phyloP scores from a whole-genome alignment of 1,140 invertebrate genomes.

The Anastatus disparis region DNA sequence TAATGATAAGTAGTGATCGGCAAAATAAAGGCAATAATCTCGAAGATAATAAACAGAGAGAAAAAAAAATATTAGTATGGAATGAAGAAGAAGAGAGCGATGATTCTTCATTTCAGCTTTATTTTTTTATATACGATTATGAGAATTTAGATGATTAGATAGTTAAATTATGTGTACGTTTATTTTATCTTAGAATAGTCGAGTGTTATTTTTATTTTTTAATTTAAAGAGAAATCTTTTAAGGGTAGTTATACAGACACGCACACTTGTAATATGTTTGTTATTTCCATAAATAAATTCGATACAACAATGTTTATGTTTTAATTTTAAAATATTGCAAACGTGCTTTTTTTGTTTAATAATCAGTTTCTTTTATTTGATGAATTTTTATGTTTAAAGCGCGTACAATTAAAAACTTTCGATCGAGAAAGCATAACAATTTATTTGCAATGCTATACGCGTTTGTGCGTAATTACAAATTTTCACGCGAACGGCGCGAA shows the following conservation, averaged over 20 bases:
- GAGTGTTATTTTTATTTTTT: constrained; percentile 23
- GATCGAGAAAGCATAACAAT: no score
- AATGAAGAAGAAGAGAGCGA: constrained; percentile 31
- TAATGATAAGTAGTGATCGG: constrained; percentile 35
- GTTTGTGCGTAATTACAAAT: no score
- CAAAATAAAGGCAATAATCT: no score
- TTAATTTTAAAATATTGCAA: not conserved
- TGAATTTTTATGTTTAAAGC: no score
- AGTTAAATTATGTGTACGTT: constrained; percentile 28
- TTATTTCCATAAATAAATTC: not conserved
- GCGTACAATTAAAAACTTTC: no score
- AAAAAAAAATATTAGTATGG: constrained; percentile 26
- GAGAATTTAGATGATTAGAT: constrained; percentile 31
- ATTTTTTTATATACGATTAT: no score
- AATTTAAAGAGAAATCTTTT: constrained; percentile 16
- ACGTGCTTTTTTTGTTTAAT: not conserved
- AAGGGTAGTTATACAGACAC: not conserved
- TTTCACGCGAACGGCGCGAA: no score
- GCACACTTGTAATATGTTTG: not conserved
- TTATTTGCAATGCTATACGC: no score
- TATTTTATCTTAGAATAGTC: constrained; percentile 28
- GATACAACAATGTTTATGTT: not conserved
- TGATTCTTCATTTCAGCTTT: constrained; percentile 37
- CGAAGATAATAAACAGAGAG: no score
- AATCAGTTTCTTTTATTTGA: no score